A percentile compares a stretch with the other conserved stretches of the same genome.
phyloP scores from a whole-genome alignment of 1,140 invertebrate genomes.

The Apis cerana region DNA sequence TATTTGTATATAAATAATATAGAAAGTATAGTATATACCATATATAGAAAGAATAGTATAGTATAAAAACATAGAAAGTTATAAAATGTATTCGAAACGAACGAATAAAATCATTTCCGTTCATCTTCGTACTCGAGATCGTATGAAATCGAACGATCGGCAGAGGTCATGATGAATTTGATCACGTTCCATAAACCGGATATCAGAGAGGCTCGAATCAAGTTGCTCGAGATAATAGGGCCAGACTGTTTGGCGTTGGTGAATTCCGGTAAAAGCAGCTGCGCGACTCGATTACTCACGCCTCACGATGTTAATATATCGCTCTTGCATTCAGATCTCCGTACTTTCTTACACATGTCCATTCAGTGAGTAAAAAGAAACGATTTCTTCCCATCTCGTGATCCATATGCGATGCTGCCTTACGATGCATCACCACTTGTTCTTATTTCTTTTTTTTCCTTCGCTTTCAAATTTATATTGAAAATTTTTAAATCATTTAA shows the following conservation, averaged over 20 bases:
- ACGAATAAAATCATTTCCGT: not conserved
- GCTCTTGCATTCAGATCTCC: constrained; percentile 6
- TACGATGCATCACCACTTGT: not conserved
- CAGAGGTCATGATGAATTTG: not conserved
- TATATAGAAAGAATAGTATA: no score
- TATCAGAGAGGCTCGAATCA: constrained; percentile 13
- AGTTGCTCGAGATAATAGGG: constrained; percentile 12
- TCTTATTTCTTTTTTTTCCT: not conserved
- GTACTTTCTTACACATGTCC: constrained; percentile 35
- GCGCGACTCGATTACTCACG: constrained; percentile 60
- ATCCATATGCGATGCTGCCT: not conserved
- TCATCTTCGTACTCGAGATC: not conserved
- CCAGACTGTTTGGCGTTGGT: constrained; percentile 74
- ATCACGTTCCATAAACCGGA: constrained; percentile 24
- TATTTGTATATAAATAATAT: no score
- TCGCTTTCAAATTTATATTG: no score
- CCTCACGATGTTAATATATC: constrained; percentile 12
- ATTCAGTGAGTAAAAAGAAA: constrained; percentile 27
- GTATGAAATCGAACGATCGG: not conserved
- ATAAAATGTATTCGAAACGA: not conserved
- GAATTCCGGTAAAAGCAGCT: constrained; percentile 70
- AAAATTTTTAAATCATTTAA: no score
- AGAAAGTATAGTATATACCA: no score
- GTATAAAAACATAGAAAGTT: no score
- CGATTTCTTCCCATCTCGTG: not conserved